phyloP scores from a whole-genome alignment of 2,113 vertebrate genomes.

The Bungarus multicinctus region DNA sequence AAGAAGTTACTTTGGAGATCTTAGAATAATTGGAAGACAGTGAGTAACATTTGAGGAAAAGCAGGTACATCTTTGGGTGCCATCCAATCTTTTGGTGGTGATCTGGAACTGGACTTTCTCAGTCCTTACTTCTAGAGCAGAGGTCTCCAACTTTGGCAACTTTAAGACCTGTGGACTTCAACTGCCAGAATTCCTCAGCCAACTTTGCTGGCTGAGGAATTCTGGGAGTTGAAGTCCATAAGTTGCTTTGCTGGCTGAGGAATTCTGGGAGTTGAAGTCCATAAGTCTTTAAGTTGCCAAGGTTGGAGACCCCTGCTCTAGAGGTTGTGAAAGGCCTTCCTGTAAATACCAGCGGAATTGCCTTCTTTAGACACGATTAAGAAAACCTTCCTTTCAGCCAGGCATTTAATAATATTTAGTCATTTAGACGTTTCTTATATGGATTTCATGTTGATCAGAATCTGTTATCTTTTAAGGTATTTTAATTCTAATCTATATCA shows the following conservation, averaged over 20 bases:
- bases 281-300: too few species aligned
- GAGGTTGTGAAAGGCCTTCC: background rate
- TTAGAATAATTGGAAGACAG: background rate
- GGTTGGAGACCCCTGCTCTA: too few species aligned
- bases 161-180: too few species aligned
- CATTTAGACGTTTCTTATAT: background rate
- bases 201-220: too few species aligned
- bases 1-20: background rate
- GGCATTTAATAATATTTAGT: background rate
- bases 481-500: background rate
- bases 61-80: too few species aligned
- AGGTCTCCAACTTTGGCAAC: too few species aligned
- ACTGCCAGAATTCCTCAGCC: too few species aligned
- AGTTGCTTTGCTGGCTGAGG: too few species aligned
- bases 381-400: background rate
- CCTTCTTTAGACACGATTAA: background rate
- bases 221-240: too few species aligned
- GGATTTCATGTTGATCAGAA: background rate
- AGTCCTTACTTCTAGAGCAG: background rate
- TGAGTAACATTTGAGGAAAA: background rate
- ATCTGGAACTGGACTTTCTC: background rate
- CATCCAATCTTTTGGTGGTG: background rate
- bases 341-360: background rate
- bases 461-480: background rate
- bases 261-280: too few species aligned